Base-by-base conservation (phyloP, 1,140 invertebrate genomes). In the Caenorhabditis tropicalis region DNA sequence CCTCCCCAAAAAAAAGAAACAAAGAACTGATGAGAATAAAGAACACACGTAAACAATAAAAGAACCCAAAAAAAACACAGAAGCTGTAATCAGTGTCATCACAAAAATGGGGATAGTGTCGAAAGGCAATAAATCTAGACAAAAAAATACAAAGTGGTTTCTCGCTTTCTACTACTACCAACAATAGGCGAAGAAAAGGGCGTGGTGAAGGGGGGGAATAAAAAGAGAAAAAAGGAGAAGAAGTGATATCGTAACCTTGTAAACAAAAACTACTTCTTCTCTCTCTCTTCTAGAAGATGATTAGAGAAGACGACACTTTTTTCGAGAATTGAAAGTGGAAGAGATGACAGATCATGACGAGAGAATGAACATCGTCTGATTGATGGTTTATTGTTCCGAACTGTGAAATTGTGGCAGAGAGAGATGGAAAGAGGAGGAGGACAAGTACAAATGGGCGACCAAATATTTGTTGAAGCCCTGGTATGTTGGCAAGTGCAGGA, bases 281-380 rank as follows among this genome's bases (percentile, higher is more conserved):
- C 39, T 70, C 24, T 21, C 12, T 10, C 36, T n/a, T 60, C 56
- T 36, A 33, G 39, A 70, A 33, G 31, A 70, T 70, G 60, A 70
- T 70, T 70, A 70, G 60, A 70, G 60, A 70, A 70, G 60, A 70
- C 36, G 39, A 3, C 3, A 21, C 2, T 10, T 39, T 19, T 5
- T 70, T 70, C 21, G 21, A 51, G 21, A 51, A 7, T 7, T 16
- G 49, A 51, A 21, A n/a, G 49, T n/a, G n/a, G 53, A 56, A 56
- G 53, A 56, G 53, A 1, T 19, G 7, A 6, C 19, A 51, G 15
- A n/a, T 12, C 6, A 58, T 7, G 33, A 65, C n/a, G 19, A 65
- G 65, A n/a, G n/a, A n/a, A n/a, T n/a, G n/a, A 74, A 74, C 65
- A 74, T 74, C 65, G 36, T 74, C 65, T 74, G 65, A 74, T 74